Conservation (phyloP, 2,113 vertebrate species). For the Trichechus manatus region DNA sequence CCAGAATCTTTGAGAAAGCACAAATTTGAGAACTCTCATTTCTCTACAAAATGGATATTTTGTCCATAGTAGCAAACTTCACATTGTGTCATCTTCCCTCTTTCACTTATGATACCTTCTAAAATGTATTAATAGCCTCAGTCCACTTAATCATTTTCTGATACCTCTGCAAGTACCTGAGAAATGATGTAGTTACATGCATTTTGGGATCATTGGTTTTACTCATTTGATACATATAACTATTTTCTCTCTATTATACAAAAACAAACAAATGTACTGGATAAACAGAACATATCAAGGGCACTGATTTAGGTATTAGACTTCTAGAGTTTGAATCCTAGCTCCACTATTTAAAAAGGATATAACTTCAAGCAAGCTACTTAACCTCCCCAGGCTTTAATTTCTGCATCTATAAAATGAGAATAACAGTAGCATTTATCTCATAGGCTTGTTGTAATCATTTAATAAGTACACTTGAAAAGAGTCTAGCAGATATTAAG, state of each 20-base stretch:
- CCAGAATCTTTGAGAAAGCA: neutral
- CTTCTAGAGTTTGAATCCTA: neutral
- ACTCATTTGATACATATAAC: neutral
- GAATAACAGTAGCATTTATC: neutral
- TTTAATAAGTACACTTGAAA: neutral
- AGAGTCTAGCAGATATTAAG: neutral
- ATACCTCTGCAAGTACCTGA: neutral
- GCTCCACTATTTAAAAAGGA: neutral
- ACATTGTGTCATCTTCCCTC: neutral
- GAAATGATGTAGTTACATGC: neutral
- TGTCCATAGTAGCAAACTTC: neutral
- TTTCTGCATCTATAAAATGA: neutral
- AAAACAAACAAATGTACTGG: neutral
- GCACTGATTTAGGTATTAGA: neutral
- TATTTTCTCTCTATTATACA: neutral
- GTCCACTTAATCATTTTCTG: neutral
- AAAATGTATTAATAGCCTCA: neutral
- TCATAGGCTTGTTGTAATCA: neutral
- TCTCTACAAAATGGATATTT: neutral
- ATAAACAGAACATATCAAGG: neutral
- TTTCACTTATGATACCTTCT: neutral
- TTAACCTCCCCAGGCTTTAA: neutral
- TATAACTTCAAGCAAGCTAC: neutral
- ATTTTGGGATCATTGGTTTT: neutral
- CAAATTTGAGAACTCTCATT: neutral